Conservation (phyloP, 2,113 vertebrate genomes). For the Varanus komodoensis region DNA sequence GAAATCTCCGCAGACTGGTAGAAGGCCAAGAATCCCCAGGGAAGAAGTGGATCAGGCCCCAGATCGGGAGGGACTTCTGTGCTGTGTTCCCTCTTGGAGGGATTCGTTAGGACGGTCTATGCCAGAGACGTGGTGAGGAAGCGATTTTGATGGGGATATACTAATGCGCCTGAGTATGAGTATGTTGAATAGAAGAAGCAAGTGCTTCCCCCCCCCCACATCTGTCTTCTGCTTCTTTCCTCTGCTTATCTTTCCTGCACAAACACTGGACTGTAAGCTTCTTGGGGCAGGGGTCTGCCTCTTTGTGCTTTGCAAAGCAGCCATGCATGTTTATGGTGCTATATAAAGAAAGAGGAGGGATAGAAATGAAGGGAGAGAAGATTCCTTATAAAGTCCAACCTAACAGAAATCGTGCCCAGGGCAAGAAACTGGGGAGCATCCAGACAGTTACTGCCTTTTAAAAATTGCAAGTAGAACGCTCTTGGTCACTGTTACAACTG, state of each 20-base stretch:
- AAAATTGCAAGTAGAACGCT: not conserved
- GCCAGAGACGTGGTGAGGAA: not conserved
- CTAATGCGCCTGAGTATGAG: too few relatives aligned
- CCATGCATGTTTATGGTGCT: too few relatives aligned
- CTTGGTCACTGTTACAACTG: too few relatives aligned
- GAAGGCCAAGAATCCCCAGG: not conserved
- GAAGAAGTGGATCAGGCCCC: not conserved
- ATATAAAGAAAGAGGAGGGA: not conserved
- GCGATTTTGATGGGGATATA: not conserved
- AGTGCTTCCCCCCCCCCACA: too few relatives aligned
- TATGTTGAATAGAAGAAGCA: not conserved
- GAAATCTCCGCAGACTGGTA: not conserved
- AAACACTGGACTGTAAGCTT: not conserved
- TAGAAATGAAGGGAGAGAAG: not conserved
- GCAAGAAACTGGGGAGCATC: accelerated
- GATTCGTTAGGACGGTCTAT: not conserved
- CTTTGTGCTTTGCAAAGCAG: too few relatives aligned
- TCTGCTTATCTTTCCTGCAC: not conserved
- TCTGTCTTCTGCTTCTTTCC: too few relatives aligned
- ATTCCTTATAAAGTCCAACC: not conserved
- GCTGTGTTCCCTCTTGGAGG: not conserved
- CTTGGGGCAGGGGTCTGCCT: not conserved
- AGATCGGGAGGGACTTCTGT: not conserved
- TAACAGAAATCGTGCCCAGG: accelerated
- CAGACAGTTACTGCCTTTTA: not conserved